A percentile compares a stretch with the other conserved stretches of the same genome.
phyloP scores from a whole-genome alignment of 2,888 invertebrate species.

The Lepidocyrtoides sp. region DNA sequence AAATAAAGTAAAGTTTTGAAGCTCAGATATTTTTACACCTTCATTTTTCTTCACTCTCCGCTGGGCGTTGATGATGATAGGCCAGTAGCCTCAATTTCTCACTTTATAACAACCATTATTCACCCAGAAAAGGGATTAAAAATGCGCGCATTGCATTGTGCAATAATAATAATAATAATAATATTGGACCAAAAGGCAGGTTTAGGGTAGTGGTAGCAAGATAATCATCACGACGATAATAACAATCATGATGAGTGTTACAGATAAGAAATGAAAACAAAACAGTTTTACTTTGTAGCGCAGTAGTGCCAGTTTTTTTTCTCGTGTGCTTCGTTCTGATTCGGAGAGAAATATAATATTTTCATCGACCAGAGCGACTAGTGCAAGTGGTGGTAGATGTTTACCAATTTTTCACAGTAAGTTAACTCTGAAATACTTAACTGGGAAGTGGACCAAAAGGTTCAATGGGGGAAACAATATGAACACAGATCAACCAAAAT shows the following conservation, averaged over 20 bases:
- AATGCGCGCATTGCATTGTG: neutral
- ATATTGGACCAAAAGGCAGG: neutral
- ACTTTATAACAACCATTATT: neutral
- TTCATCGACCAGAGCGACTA: neutral
- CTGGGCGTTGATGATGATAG: neutral
- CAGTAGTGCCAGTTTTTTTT: no score
- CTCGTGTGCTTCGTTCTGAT: neutral
- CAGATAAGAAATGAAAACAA: constrained; percentile 37
- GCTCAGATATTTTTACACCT: constrained; percentile 53
- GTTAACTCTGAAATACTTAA: neutral
- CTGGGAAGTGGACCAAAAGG: neutral
- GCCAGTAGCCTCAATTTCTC: neutral
- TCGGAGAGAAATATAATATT: neutral
- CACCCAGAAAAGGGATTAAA: no score
- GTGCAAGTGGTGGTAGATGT: neutral
- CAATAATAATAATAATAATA: neutral
- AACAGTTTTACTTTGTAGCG: neutral
- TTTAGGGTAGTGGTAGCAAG: neutral
- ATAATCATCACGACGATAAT: neutral
- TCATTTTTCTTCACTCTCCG: neutral
- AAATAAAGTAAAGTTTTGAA: no score
- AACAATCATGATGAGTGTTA: neutral
- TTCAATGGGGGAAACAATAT: neutral
- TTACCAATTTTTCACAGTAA: neutral
- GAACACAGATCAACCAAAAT: no score